A percentile compares a stretch with the other conserved stretches of the same genome.
Evolutionary conservation across 2,113 vertebrate genomes (phyloP).

Genomic region (Tachysurus vachellii): DNA sequence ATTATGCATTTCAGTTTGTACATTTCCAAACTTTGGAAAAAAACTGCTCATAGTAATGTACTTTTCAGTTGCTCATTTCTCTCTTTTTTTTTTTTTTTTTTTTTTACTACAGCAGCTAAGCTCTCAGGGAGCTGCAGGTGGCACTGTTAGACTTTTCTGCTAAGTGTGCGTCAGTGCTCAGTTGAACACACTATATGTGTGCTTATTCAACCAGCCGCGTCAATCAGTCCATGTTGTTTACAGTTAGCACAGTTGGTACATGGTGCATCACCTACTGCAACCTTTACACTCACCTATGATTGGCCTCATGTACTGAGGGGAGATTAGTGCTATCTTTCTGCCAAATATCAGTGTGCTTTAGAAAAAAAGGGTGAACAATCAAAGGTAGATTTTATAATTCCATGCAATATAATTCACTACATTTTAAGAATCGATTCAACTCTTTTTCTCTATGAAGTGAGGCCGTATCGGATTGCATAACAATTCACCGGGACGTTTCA

Average conservation of each 20-base stretch:
- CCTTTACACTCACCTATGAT: background rate
- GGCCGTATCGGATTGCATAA: background rate
- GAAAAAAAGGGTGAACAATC: background rate
- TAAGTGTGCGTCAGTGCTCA: background rate
- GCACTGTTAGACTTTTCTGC: constrained; percentile 65
- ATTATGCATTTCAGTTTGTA: background rate
- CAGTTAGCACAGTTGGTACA: constrained; percentile 2
- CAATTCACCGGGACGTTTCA: background rate
- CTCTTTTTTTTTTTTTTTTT: no score
- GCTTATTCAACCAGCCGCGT: constrained; percentile 12
- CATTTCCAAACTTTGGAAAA: constrained; percentile 10
- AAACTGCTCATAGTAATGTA: background rate
- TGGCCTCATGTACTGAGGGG: background rate
- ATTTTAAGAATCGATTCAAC: background rate
- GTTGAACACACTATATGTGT: background rate
- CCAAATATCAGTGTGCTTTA: background rate
- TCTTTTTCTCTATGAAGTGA: background rate
- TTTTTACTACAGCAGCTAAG: no score
- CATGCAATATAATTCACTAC: background rate
- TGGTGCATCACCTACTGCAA: constrained; percentile 22
- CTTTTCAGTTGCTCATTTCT: background rate
- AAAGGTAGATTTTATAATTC: background rate
- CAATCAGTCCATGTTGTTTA: constrained; percentile 15
- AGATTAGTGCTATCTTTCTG: background rate
- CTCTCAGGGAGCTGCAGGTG: constrained; percentile 63